Percentiles rank a stretch among this genome's conserved stretches.
phyloP scores from a whole-genome alignment of 2,888 invertebrate genomes.

The Mimachlamys varia region DNA sequence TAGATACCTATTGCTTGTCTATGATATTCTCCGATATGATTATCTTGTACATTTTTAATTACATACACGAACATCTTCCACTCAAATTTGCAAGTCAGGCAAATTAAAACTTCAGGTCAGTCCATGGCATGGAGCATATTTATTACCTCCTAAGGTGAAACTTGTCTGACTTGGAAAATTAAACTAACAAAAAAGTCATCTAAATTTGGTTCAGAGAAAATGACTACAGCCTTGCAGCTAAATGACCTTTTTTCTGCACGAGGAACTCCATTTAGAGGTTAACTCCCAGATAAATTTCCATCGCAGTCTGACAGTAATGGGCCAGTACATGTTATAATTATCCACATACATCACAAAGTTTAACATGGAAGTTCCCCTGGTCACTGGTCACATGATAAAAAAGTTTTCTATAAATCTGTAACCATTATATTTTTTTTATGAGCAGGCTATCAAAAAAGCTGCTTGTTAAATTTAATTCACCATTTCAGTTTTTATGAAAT shows the following conservation, averaged over 20 bases:
- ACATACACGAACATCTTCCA: neutral
- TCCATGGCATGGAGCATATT: neutral
- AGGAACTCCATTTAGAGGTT: neutral
- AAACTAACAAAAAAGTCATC: neutral
- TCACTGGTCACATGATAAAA: neutral
- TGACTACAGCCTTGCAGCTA: conserved; percentile 5
- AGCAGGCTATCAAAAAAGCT: too few species aligned
- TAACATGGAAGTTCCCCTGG: neutral
- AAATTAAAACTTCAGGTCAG: conserved; percentile 3
- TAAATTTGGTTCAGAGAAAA: neutral
- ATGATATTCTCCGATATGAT: neutral
- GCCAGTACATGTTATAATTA: neutral
- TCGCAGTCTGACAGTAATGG: neutral
- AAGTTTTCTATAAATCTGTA: neutral
- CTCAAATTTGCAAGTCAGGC: neutral
- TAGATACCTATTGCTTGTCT: neutral
- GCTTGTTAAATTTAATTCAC: too few species aligned
- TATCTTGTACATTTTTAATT: neutral
- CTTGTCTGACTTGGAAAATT: neutral
- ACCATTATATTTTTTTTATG: too few species aligned
- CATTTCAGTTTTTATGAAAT: too few species aligned
- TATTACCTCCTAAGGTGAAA: neutral
- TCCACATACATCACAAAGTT: too few species aligned
- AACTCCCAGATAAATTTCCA: too few species aligned
- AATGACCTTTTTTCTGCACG: neutral